Conservation (phyloP, 2,888 invertebrate species). For the Chouioia cunea region DNA sequence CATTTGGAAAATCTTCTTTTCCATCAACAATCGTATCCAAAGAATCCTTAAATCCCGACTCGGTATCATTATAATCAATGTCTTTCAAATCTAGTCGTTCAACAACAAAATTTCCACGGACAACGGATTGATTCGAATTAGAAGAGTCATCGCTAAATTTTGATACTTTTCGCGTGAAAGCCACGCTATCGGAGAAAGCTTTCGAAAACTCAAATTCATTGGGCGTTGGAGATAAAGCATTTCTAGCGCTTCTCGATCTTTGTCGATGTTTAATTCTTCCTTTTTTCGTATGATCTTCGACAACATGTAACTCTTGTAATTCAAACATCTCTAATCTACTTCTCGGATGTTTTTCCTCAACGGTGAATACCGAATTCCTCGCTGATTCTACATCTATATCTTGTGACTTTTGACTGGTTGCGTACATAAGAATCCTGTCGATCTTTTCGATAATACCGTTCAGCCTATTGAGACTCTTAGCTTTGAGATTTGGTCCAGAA, state of each 20-base stretch:
- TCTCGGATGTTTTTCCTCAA: constrained; percentile 4
- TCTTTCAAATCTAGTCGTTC: constrained; percentile 29
- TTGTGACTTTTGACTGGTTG: constrained; percentile 51
- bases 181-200: constrained; percentile 50
- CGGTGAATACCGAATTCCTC: constrained; percentile 7
- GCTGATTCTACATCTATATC: constrained; percentile 53
- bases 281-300: constrained; percentile 9
- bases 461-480: constrained; percentile 56
- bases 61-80: constrained; percentile 17
- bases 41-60: constrained; percentile 38
- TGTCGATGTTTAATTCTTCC: constrained; percentile 20
- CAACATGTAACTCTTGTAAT: constrained; percentile 19
- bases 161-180: constrained; percentile 28
- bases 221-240: constrained; percentile 39
- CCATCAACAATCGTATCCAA: constrained; percentile 33
- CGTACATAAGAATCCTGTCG: constrained; percentile 60
- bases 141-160: constrained; percentile 41
- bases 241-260: constrained; percentile 47
- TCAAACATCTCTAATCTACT: constrained; percentile 9
- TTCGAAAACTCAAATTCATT: constrained; percentile 37
- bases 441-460: constrained; percentile 64
- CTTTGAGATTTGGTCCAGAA: constrained; percentile 55
- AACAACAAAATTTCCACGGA: constrained; percentile 6
- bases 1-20: constrained; percentile 35
- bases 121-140: constrained; percentile 22